These are phyloP conservation scores for Stichodactyla mertensii DNA, from an alignment of 64 coral and sea anemone genomes.

Conservation along the genomic window DNA sequence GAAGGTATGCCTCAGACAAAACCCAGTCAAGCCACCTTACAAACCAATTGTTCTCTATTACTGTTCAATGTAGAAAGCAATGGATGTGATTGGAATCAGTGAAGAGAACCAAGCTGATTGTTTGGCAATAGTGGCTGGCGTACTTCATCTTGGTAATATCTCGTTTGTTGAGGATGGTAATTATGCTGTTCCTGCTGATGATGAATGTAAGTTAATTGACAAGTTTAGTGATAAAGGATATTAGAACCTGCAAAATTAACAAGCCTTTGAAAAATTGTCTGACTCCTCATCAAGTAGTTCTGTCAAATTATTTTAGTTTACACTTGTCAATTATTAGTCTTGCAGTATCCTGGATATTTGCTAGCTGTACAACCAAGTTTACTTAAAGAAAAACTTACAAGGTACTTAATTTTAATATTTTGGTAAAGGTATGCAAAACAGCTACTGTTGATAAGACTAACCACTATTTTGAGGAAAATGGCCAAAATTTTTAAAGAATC, in stretches of 20 bases:
- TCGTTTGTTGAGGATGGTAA: constrained; percentile 87
- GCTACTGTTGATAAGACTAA: too few species aligned
- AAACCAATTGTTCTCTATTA: not conserved
- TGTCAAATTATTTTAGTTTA: too few species aligned
- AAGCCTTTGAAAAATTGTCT: too few species aligned
- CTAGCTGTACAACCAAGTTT: constrained; percentile 66
- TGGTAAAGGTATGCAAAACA: too few species aligned
- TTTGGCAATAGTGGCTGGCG: constrained; percentile 83
- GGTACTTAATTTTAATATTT: constrained; percentile 17
- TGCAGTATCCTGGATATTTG: constrained; percentile 89
- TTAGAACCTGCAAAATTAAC: too few species aligned
- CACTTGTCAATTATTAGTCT: constrained; percentile 37
- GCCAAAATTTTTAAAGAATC: too few species aligned
- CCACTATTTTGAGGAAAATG: too few species aligned
- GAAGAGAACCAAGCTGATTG: constrained; percentile 83
- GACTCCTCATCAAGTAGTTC: too few species aligned
- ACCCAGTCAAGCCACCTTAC: not conserved
- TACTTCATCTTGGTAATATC: constrained; percentile 94
- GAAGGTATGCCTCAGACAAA: not conserved
- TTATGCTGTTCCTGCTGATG: constrained; percentile 90
- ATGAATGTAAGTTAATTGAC: constrained; percentile 77
- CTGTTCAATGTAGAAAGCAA: constrained; percentile 66
- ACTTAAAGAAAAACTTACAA: constrained; percentile 87
- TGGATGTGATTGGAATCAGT: constrained; percentile 94
- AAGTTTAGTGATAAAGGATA: not conserved